Conservation (phyloP, 1,140 invertebrate species). For the Stegodyphus mimosarum region DNA sequence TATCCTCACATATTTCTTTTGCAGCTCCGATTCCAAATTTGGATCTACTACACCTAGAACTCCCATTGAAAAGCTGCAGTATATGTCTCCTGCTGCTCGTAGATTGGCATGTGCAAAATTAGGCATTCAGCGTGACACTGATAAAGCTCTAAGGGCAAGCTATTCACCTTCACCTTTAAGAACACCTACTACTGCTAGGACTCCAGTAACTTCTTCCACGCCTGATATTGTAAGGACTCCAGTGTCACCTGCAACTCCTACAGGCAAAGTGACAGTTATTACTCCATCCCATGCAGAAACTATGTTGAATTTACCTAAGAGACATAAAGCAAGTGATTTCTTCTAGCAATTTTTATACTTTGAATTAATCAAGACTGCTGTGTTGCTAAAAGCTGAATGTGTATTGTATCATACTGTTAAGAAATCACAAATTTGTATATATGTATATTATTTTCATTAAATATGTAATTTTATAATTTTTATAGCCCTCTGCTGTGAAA, state of each 20-base stretch:
- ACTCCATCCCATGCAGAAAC: not conserved
- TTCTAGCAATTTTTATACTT: not conserved
- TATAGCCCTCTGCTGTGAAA: too few species aligned
- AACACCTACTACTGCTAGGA: conserved; percentile 54
- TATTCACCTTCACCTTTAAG: conserved; percentile 70
- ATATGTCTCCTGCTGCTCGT: conserved; percentile 94
- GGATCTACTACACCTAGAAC: conserved; percentile 61
- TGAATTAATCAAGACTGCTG: too few species aligned
- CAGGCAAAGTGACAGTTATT: conserved; percentile 18
- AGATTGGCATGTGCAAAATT: conserved; percentile 77
- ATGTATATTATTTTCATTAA: too few species aligned
- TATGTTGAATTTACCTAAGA: conserved; percentile 15
- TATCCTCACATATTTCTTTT: conserved; percentile 22
- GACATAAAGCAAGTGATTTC: conserved; percentile 55
- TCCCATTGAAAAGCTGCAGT: conserved; percentile 80
- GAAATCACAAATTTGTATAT: too few species aligned
- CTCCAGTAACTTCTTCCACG: not conserved
- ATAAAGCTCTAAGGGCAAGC: conserved; percentile 71
- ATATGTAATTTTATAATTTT: too few species aligned
- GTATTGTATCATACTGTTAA: too few species aligned
- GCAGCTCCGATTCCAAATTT: conserved; percentile 64
- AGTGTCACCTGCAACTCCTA: not conserved
- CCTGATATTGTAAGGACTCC: not conserved
- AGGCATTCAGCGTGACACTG: conserved; percentile 68
- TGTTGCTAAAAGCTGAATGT: too few species aligned